Conservation (phyloP, 2,113 vertebrate genomes). For the Brienomyrus longianalis region DNA sequence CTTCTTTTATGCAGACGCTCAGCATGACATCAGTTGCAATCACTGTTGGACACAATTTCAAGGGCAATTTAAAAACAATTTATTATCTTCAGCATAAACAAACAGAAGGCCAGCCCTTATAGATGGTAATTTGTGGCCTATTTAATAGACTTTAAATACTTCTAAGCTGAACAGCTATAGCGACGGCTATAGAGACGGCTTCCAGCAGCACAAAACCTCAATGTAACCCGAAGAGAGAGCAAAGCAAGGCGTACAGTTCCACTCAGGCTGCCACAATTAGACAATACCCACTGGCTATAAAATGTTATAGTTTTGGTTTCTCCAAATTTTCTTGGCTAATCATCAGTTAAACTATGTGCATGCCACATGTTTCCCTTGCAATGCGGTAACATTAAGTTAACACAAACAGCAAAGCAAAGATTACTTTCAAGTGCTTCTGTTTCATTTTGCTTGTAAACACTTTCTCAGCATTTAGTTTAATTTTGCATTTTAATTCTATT, state of each 20-base stretch:
- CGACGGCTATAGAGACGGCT: constrained; percentile 21
- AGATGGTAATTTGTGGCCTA: constrained; percentile 56
- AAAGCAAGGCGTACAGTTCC: background rate
- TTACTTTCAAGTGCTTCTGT: background rate
- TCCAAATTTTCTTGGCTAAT: background rate
- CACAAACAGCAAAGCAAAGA: background rate
- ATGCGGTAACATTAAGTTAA: background rate
- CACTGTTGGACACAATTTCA: constrained; percentile 98
- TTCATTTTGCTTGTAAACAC: background rate
- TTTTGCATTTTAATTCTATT: background rate
- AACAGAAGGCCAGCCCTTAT: constrained; percentile 48
- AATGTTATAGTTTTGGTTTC: background rate
- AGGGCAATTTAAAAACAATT: constrained; percentile 99
- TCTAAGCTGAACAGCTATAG: constrained; percentile 31
- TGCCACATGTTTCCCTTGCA: background rate
- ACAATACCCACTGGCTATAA: background rate
- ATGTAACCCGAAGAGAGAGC: background rate
- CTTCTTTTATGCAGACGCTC: constrained; percentile 60
- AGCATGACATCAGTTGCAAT: constrained; percentile 94
- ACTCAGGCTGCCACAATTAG: background rate
- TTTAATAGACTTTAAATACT: constrained; percentile 48
- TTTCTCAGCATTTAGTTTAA: background rate
- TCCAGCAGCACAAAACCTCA: constrained; percentile 11
- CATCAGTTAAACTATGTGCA: background rate
- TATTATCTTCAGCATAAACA: constrained; percentile 95